Base-by-base conservation (phyloP, 2,797 vertebrate species). In the Poecilia gillii region DNA sequence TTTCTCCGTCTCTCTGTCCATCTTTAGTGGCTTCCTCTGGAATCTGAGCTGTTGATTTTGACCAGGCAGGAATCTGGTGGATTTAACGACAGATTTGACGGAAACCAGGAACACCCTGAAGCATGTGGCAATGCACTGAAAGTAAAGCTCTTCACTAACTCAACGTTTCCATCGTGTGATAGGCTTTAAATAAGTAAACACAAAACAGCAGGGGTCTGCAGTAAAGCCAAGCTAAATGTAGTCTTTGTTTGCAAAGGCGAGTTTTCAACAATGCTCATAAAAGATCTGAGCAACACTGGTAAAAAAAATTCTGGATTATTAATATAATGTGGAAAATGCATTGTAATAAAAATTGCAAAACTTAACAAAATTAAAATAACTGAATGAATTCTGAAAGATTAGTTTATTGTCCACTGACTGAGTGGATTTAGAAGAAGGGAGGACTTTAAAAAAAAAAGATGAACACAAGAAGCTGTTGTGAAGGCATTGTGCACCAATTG, bases 121-220 rank as follows among this genome's bases (percentile, higher is more conserved):
- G 74, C 83, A 74, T 83, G 64, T 71, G 76, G 75, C 33, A 13
- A 70, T 49, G 74, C 28, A 39, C 0, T 8, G 78, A 73, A 85
- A 74, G 66, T 46, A 31, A 86, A 80, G 79, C 75, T 85, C 83
- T 72, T 84, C 86, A 90, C 81, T 89, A 85, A 81, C 78, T 81
- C 57, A 81, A 84, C 66, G 79, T 84, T 76, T 87, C 76, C 72
- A 81, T 86, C 33, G 73, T 86, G 81, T 88, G 90, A 75, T 49
- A 76, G 85, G 84, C 84, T 81, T 85, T 87, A 89, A 93, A 93
- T 80, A 90, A 89, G 81, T 81, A 83, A 85, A 89, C 59, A 85
- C 36, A 72, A 85, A 86, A 88, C 84, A 84, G 83, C 85, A 39
- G 75, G 72, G 81, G 81, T 81, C 64, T 80, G 72, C 86, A 87